Evolutionary conservation across 2,113 vertebrate species (phyloP), one percentile per base, ranked within the genome.

Genomic region (Pyxicephalus adspersus): DNA sequence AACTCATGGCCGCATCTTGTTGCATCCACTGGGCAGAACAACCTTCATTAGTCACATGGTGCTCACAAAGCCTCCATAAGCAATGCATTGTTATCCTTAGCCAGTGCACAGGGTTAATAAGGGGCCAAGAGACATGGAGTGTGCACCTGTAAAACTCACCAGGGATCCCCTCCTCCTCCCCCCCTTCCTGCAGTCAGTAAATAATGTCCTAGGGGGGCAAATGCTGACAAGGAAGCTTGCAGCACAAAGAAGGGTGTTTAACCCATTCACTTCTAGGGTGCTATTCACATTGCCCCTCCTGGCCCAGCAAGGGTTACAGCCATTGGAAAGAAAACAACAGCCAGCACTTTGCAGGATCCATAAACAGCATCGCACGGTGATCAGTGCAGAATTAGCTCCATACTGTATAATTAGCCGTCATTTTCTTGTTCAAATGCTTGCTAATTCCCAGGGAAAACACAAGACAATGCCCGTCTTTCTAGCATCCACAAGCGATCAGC

Each of bases 241-340:
- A 66, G 61, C 63, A 75, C 80, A 82, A 75, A 82, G 80, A 64
- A 82, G 75, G 61, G 61, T 6, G 29, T 61, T 82, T 75, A 74
- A 82, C 80, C 75, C 63, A 19, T 79, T 79, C 77, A 23, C 2
- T 70, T 23, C 64, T 58, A 11, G 66, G 77, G 25, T 13, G 26
- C 57, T 34, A 15, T 34, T 31, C 45, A 51, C 13, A 51, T 72
- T 61, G 61, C 61, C 70, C 51, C 64, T 19, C 13, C 38, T 29
- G 61, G 65, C 51, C 16, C 61, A 9, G 63, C 61, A 77, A 65
- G 76, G 63, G 76, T 77, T 77, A 57, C 64, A 67, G 66, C 60
- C 72, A 64, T 38, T 28, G 16, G 64, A 34, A 65, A 19, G 3
- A 51, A 38, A 74, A 25, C 34, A 60, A 23, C 29, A 26, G 7